Evolutionary conservation across 35 echinoderm and acorn worm genomes (phyloP).

Genomic region (Apostichopus parvimensis): DNA sequence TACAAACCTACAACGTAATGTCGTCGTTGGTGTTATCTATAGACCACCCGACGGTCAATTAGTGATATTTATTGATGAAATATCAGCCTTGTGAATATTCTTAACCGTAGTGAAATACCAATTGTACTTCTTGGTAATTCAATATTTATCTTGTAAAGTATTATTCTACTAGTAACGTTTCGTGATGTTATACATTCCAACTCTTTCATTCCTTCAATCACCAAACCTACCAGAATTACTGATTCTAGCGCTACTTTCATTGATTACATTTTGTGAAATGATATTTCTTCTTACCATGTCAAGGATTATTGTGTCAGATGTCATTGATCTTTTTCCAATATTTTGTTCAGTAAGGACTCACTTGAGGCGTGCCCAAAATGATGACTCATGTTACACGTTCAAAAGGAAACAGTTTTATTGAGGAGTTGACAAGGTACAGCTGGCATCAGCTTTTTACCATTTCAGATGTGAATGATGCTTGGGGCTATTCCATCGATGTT

Average conservation of each 20-base stretch:
- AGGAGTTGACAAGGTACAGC: background rate
- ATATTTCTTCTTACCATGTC: background rate
- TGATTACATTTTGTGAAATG: background rate
- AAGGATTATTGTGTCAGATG: background rate
- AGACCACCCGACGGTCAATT: background rate
- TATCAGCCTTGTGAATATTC: background rate
- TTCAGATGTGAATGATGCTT: background rate
- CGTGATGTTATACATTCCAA: background rate
- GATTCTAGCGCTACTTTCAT: background rate
- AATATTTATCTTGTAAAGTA: slow-evolving; percentile 3
- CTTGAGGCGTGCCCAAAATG: background rate
- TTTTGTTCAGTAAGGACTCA: background rate
- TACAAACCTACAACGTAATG: background rate
- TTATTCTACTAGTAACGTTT: background rate
- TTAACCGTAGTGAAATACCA: background rate
- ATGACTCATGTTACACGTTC: background rate
- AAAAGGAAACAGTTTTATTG: background rate
- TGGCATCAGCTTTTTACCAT: background rate
- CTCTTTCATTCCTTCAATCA: background rate
- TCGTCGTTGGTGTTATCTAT: slow-evolving; percentile 3
- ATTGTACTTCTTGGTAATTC: background rate
- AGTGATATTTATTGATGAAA: background rate
- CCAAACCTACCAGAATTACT: background rate
- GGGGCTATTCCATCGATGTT: background rate
- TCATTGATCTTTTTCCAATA: background rate